These are phyloP conservation scores for Cephalotes varians DNA, from an alignment of 2,888 invertebrate species.

Conservation along the genomic window DNA sequence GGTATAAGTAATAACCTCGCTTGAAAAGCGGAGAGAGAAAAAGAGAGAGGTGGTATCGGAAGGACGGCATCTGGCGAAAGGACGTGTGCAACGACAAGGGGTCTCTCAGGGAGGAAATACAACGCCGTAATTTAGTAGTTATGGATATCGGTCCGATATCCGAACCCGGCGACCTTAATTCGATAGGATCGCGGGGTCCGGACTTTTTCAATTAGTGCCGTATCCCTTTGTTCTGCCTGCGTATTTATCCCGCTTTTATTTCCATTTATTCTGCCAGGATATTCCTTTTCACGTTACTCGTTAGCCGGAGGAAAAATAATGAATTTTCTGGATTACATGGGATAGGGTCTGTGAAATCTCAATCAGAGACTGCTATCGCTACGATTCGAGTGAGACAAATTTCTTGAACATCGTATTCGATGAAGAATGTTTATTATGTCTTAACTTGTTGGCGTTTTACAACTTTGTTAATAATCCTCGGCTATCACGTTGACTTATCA, in stretches of 20 bases:
- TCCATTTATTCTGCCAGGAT: slow-evolving; percentile 19
- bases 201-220: slow-evolving; percentile 67
- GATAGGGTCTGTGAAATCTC: neutral
- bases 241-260: slow-evolving; percentile 43
- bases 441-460: neutral
- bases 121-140: slow-evolving; percentile 71
- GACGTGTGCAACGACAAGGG: slow-evolving; percentile 63
- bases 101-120: slow-evolving; percentile 66
- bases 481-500: slow-evolving; percentile 37
- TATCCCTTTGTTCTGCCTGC: slow-evolving; percentile 42
- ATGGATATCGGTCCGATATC: slow-evolving; percentile 65
- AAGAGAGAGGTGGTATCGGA: slow-evolving; percentile 67
- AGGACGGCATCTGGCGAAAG: slow-evolving; percentile 73
- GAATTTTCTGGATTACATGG: neutral
- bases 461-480: slow-evolving; percentile 45
- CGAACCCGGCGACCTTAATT: slow-evolving; percentile 48
- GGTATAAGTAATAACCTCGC: slow-evolving; percentile 81
- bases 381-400: neutral
- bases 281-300: slow-evolving; percentile 30
- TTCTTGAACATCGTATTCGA: neutral
- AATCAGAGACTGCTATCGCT: neutral
- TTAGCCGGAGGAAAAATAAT: slow-evolving; percentile 46
- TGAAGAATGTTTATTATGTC: neutral
- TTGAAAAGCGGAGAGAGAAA: slow-evolving; percentile 46
- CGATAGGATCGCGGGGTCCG: slow-evolving; percentile 47